These are phyloP conservation scores for Drosophila diplacantha DNA, from an alignment of 2,888 invertebrate species.

Conservation along the genomic window DNA sequence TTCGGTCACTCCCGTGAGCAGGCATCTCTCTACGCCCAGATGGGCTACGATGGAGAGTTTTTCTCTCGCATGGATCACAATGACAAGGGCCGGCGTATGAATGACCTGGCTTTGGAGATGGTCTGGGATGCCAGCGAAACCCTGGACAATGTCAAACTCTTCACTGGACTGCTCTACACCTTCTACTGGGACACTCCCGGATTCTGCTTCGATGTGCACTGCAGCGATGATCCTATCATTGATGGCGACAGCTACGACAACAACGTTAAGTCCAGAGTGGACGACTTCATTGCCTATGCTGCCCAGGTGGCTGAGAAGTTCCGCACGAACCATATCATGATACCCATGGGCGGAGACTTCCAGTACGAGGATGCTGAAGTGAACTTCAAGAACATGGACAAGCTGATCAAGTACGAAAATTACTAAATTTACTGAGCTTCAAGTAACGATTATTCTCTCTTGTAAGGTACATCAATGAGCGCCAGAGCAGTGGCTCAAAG, in stretches of 20 bases:
- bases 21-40: slow-evolving; percentile 86
- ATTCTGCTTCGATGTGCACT: slow-evolving; percentile 94
- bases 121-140: slow-evolving; percentile 88
- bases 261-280: slow-evolving; percentile 87
- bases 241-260: slow-evolving; percentile 90
- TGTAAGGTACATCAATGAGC: slow-evolving; percentile 22
- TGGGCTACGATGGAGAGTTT: slow-evolving; percentile 93
- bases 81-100: slow-evolving; percentile 83
- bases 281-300: slow-evolving; percentile 80
- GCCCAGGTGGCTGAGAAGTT: slow-evolving; percentile 80
- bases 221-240: slow-evolving; percentile 89
- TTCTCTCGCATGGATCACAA: slow-evolving; percentile 92
- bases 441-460: accelerated
- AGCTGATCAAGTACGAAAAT: slow-evolving; percentile 84
- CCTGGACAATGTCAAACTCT: slow-evolving; percentile 83
- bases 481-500: slow-evolving; percentile 79
- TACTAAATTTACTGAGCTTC: accelerated
- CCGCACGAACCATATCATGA: slow-evolving; percentile 85
- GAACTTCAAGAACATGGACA: slow-evolving; percentile 93
- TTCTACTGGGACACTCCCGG: slow-evolving; percentile 90
- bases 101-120: slow-evolving; percentile 85
- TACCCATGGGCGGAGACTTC: slow-evolving; percentile 96
- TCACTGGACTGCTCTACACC: slow-evolving; percentile 90
- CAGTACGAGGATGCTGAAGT: slow-evolving; percentile 86
- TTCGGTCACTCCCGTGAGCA: slow-evolving; percentile 92